Percentiles rank a stretch among this genome's conserved stretches.
Evolutionary conservation across 30 jellyfish, hydroid and myxozoan species (phyloP).

Genomic region (Nemopilema nomurai): DNA sequence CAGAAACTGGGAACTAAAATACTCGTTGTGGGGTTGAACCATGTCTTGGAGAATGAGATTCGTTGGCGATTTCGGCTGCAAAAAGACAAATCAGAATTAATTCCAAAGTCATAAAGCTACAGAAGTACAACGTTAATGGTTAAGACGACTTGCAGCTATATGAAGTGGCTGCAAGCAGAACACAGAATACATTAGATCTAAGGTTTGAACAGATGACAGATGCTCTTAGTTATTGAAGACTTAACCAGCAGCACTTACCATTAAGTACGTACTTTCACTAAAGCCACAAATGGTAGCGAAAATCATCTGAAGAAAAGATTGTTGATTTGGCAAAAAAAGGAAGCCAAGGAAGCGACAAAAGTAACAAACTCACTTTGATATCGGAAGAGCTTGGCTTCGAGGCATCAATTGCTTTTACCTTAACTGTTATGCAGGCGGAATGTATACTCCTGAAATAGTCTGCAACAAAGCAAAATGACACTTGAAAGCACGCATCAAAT

Average conservation of each 20-base stretch:
- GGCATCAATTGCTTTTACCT: constrained; percentile 57
- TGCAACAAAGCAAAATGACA: constrained; percentile 1
- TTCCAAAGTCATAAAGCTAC: background rate
- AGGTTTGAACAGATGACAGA: background rate
- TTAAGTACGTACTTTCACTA: too few species aligned
- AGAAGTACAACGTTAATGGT: background rate
- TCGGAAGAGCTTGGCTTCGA: constrained; percentile 40
- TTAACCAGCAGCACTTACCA: background rate
- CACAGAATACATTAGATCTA: background rate
- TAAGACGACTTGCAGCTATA: too few species aligned
- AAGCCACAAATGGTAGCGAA: too few species aligned
- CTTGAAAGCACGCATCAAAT: too few species aligned
- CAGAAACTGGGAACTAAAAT: constrained; percentile 83
- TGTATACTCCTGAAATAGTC: constrained; percentile 59
- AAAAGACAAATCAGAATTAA: background rate
- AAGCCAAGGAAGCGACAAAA: background rate
- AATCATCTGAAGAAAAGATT: background rate
- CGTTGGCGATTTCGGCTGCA: constrained; percentile 60
- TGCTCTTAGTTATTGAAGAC: background rate
- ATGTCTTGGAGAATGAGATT: constrained; percentile 70
- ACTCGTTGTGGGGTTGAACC: constrained; percentile 73
- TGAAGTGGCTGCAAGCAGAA: background rate
- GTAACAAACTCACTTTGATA: constrained; percentile 36
- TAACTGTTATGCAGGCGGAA: constrained; percentile 46
- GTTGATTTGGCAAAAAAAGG: background rate